Base-by-base conservation (phyloP, 2,888 invertebrate genomes). In the Lamellibrachia columna region DNA sequence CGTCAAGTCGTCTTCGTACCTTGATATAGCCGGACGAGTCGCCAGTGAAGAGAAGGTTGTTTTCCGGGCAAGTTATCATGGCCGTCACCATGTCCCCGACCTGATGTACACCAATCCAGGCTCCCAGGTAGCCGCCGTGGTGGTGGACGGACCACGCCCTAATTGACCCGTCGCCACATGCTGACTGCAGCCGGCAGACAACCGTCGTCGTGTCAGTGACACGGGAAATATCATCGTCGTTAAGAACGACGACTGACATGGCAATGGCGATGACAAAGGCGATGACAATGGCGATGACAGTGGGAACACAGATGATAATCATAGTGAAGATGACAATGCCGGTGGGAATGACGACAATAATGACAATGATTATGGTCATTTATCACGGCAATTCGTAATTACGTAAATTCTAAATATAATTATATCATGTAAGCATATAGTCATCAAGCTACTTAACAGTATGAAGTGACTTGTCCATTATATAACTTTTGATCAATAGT, bases 61-160 rank as follows among this genome's bases (percentile, higher is more conserved):
- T 98, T 90, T 97, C 96, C 2, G 96, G 96, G 96, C 98, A 98
- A 0, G 98, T 98, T 75, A 97, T 97, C 97, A 98, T 97, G 52
- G 98, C 97, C 28, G 98, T 97, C 91, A 98, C 97, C 90, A 94
- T 94, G 92, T 95, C 95, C 95, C 97, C 95, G 0, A 97, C 97
- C 55, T 97, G 97, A 96, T 98, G 98, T 90, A 98, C 97, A 4
- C 97, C 98, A 90, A 97, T 97, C 96, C 98, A 98, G 53, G 98
- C 97, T 60, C 97, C 97, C 93, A 98, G 96, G 96, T 97, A 98
- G 9, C 98, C 98, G 15, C 98, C 98, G 22, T 97, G 97, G 90
- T 97, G 97, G 96, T 98, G 98, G 96, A 98, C 98, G 40, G 98
- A 98, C 98, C 98, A 98, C 53, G 98, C 97, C 97, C 98, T 98